Evolutionary conservation across 92 coral and sea anemone genomes (phyloP).

Genomic region (Pocillopora meandrina): DNA sequence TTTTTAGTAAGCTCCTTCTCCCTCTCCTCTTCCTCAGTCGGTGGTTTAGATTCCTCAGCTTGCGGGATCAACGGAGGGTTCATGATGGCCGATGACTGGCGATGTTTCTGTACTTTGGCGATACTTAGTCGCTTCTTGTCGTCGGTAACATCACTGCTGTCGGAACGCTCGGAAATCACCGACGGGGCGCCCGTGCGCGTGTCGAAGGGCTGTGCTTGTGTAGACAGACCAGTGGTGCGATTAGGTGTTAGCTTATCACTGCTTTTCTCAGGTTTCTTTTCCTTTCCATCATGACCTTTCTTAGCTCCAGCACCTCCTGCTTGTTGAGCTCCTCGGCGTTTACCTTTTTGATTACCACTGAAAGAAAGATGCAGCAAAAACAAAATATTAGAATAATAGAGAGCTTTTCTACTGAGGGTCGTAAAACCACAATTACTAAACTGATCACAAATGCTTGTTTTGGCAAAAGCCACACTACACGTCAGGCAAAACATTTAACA

Average conservation of each 20-base stretch:
- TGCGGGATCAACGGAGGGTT: constrained; percentile 57
- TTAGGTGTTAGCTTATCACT: constrained; percentile 87
- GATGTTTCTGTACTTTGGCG: constrained; percentile 69
- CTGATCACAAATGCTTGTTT: no score
- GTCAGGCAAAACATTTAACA: no score
- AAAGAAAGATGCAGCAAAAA: neutral
- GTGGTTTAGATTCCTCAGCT: constrained; percentile 60
- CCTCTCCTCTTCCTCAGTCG: constrained; percentile 87
- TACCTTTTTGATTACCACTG: constrained; percentile 83
- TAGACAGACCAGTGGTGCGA: constrained; percentile 71
- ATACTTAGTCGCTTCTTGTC: constrained; percentile 80
- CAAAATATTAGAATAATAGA: no score
- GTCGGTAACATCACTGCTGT: constrained; percentile 90
- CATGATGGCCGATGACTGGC: constrained; percentile 79
- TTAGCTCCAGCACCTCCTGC: constrained; percentile 66
- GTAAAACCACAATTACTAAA: no score
- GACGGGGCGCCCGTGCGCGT: constrained; percentile 95
- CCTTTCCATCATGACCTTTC: constrained; percentile 84
- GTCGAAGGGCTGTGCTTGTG: constrained; percentile 70
- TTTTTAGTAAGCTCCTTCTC: constrained; percentile 88
- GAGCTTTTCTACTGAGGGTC: no score
- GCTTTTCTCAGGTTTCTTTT: constrained; percentile 91
- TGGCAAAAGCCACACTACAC: no score
- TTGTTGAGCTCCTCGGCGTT: constrained; percentile 81
- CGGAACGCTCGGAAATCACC: constrained; percentile 95